Evolutionary conservation across 2,888 invertebrate genomes (phyloP).

Genomic region (Microplitis deprimator): DNA sequence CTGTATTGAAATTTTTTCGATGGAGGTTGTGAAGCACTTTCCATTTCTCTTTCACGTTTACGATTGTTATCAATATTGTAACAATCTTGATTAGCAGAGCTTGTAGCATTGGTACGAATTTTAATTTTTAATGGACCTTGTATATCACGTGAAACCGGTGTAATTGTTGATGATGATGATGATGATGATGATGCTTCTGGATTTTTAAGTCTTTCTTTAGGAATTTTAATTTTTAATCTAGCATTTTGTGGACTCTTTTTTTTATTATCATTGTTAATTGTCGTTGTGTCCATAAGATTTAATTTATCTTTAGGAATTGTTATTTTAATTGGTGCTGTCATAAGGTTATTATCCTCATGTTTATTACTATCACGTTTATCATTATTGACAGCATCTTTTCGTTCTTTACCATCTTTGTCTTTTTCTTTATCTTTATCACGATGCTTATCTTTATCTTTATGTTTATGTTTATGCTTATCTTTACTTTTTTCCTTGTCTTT

Average conservation of each 20-base stretch:
- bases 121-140: constrained; percentile 79
- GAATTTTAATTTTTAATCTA: constrained; percentile 86
- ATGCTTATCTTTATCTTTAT: constrained; percentile 72
- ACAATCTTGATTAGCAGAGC: constrained; percentile 46
- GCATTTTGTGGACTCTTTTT: constrained; percentile 62
- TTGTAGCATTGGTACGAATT: constrained; percentile 76
- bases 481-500: constrained; percentile 76
- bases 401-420: constrained; percentile 77
- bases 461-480: constrained; percentile 63
- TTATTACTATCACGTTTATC: constrained; percentile 77
- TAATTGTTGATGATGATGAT: neutral
- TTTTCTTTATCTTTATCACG: constrained; percentile 64
- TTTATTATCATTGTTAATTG: constrained; percentile 47
- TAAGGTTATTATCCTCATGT: constrained; percentile 71
- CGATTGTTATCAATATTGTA: constrained; percentile 15
- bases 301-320: constrained; percentile 77
- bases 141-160: constrained; percentile 61
- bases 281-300: constrained; percentile 63
- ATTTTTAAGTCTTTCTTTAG: constrained; percentile 80
- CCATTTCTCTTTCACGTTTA: constrained; percentile 53
- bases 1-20: constrained; percentile 48
- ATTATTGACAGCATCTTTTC: constrained; percentile 73
- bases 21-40: constrained; percentile 52
- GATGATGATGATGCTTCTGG: constrained; percentile 22
- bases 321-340: constrained; percentile 72